Percentiles rank a stretch among this genome's conserved stretches.
Conservation (phyloP, 2,113 vertebrate species). For the Jacana jacana region DNA sequence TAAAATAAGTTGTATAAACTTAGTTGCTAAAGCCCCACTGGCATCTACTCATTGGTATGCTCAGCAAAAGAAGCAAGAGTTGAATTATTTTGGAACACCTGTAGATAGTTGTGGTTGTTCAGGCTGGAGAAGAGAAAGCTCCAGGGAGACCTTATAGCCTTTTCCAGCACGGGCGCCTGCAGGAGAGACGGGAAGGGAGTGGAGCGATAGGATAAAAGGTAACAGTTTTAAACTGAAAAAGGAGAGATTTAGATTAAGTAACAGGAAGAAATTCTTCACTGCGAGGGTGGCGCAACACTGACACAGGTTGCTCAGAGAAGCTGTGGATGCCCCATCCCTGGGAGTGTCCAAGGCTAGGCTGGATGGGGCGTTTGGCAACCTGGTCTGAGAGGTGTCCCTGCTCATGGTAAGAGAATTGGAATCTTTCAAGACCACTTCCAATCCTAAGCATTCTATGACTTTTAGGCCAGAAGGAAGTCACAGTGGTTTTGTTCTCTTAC, state of each 20-base stretch:
- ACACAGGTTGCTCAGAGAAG: not conserved
- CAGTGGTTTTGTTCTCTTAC: not conserved
- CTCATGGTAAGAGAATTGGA: not conserved
- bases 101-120: not conserved
- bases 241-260: not conserved
- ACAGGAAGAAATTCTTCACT: not conserved
- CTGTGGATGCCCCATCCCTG: not conserved
- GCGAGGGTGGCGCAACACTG: not conserved
- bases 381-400: not conserved
- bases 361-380: not conserved
- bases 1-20: not conserved
- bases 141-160: not conserved
- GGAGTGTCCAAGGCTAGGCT: not conserved
- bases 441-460: not conserved
- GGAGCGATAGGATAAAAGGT: not conserved
- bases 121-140: not conserved
- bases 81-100: not conserved
- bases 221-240: not conserved
- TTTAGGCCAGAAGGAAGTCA: not conserved
- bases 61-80: not conserved
- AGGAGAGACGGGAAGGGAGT: not conserved
- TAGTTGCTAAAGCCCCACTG: not conserved
- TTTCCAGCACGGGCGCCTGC: not conserved
- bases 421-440: not conserved
- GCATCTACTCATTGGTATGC: not conserved